phyloP scores from a whole-genome alignment of 2,797 vertebrate species.

The Rhinogobio ventralis region DNA sequence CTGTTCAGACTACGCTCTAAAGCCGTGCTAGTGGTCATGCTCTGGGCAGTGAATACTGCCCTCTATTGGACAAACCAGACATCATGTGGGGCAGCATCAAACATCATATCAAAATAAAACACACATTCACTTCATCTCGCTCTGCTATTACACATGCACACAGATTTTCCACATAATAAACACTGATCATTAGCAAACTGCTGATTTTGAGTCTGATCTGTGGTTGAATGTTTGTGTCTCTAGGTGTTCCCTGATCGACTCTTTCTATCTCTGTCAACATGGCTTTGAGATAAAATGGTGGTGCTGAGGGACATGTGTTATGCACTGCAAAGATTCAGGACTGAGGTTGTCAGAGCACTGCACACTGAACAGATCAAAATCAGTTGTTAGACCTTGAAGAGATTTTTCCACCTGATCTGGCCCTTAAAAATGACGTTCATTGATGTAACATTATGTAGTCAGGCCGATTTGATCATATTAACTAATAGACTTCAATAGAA shows the following conservation, averaged over 20 bases:
- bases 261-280: slow-evolving; percentile 60
- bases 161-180: slow-evolving; percentile 21
- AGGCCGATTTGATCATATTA: neutral
- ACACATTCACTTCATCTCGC: slow-evolving; percentile 4
- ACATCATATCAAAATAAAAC: slow-evolving; percentile 3
- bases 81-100: neutral
- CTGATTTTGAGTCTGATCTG: slow-evolving; percentile 8
- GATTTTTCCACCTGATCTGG: neutral
- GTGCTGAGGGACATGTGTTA: slow-evolving; percentile 50
- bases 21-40: slow-evolving; percentile 65
- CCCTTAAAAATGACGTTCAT: neutral
- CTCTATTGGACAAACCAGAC: slow-evolving; percentile 74
- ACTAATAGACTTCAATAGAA: neutral
- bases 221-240: slow-evolving; percentile 9
- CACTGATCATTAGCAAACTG: neutral
- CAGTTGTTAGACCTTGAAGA: neutral
- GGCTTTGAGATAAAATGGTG: slow-evolving; percentile 66
- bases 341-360: slow-evolving; percentile 7
- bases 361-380: neutral
- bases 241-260: neutral
- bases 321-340: slow-evolving; percentile 38
- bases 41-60: slow-evolving; percentile 80
- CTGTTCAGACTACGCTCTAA: slow-evolving; percentile 64
- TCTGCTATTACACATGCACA: slow-evolving; percentile 1
- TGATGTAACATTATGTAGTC: neutral